phyloP scores from a whole-genome alignment of 2,888 invertebrate genomes.

The Ormyrus rosae region DNA sequence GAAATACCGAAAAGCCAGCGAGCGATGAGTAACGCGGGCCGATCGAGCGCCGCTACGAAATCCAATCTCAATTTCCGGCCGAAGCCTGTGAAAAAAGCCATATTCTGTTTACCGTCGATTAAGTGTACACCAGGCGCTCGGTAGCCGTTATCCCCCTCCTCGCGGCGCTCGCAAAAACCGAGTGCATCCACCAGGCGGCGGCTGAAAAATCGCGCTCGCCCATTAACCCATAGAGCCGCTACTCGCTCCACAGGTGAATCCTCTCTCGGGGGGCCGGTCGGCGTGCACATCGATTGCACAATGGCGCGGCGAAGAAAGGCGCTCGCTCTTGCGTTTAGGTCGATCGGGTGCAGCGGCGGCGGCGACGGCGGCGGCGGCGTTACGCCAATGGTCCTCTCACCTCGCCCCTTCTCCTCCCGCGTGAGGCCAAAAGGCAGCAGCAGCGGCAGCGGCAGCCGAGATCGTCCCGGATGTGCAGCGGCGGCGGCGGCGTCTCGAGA shows the following conservation, averaged over 20 bases:
- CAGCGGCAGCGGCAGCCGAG: constrained; percentile 30
- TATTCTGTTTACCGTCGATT: no score
- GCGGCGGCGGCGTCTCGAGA: background rate
- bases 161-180: no score
- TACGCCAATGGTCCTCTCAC: constrained; percentile 62
- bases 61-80: constrained; percentile 18
- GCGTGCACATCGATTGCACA: constrained; percentile 26
- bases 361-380: constrained; percentile 23
- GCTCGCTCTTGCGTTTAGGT: background rate
- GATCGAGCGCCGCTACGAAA: background rate
- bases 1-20: background rate
- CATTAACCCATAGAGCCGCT: constrained; percentile 35
- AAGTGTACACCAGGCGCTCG: background rate
- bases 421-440: constrained; percentile 45
- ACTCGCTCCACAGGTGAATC: background rate
- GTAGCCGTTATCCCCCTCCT: background rate
- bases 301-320: constrained; percentile 32
- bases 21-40: background rate
- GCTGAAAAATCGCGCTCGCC: constrained; percentile 2
- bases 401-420: constrained; percentile 49
- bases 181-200: background rate
- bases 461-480: no score
- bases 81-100: background rate
- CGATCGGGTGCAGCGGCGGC: background rate
- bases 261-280: background rate